phyloP scores from a whole-genome alignment of 1,140 invertebrate species.

The Drosophila teissieri region DNA sequence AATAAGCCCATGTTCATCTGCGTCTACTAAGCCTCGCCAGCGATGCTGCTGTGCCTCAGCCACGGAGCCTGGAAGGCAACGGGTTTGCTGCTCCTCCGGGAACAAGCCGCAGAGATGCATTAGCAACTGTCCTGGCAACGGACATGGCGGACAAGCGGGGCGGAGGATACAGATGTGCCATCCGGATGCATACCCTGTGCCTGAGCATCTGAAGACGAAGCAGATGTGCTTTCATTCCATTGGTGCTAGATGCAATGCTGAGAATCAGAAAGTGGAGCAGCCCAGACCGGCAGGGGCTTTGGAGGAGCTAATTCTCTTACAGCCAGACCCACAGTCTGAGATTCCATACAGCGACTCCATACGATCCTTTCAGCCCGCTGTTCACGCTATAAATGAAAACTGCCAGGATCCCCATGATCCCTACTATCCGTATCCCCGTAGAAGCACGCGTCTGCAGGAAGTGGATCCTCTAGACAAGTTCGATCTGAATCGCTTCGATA shows the following conservation, averaged over 20 bases:
- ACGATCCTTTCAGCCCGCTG: neutral
- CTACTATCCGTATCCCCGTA: neutral
- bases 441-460: neutral
- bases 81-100: neutral
- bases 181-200: slow-evolving; percentile 2
- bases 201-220: neutral
- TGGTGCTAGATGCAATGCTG: slow-evolving; percentile 4
- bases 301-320: neutral
- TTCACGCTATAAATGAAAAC: neutral
- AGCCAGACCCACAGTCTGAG: neutral
- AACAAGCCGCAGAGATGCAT: neutral
- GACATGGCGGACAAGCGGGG: neutral
- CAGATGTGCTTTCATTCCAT: neutral
- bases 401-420: neutral
- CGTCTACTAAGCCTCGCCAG: neutral
- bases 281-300: neutral
- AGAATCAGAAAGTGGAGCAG: neutral
- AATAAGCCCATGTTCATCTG: too few species aligned
- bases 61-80: neutral
- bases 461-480: slow-evolving; percentile 23
- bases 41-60: neutral
- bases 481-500: slow-evolving; percentile 23
- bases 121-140: neutral
- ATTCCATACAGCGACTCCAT: neutral
- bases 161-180: neutral